Evolutionary conservation across 2,888 invertebrate species (phyloP).

Genomic region (Drosophila neonasuta): DNA sequence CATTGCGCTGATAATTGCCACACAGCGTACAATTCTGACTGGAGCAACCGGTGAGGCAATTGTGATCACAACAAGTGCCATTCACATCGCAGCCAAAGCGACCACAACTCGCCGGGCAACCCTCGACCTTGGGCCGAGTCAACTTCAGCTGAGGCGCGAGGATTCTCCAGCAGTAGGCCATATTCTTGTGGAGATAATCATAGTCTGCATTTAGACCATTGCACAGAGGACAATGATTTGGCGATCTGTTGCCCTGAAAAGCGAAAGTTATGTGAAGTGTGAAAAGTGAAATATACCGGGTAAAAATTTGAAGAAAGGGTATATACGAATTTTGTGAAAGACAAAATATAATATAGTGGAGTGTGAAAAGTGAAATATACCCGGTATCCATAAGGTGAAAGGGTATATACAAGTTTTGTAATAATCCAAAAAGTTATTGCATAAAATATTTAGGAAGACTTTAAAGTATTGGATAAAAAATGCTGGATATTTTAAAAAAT

Average conservation of each 20-base stretch:
- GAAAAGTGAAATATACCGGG: no score
- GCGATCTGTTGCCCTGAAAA: slow-evolving; percentile 85
- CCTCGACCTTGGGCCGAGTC: slow-evolving; percentile 28
- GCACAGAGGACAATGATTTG: slow-evolving; percentile 87
- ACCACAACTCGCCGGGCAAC: slow-evolving; percentile 84
- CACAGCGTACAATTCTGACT: slow-evolving; percentile 83
- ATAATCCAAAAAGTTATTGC: no score
- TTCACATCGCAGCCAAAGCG: slow-evolving; percentile 82
- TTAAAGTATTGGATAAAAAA: no score
- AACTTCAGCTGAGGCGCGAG: slow-evolving; percentile 66
- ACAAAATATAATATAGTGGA: no score
- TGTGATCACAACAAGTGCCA: slow-evolving; percentile 88
- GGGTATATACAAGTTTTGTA: no score
- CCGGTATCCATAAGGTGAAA: no score
- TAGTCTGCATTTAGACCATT: slow-evolving; percentile 57
- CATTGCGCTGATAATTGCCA: slow-evolving; percentile 54
- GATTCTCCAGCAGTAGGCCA: slow-evolving; percentile 90
- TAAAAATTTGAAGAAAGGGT: no score
- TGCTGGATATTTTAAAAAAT: no score
- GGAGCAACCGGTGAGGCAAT: slow-evolving; percentile 92
- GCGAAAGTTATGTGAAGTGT: background rate
- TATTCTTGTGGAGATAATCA: slow-evolving; percentile 25
- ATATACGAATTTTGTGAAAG: no score
- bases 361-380: no score
- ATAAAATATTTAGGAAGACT: no score